Base-by-base conservation (phyloP, 92 coral and sea anemone genomes). In the Anthopleura xanthogrammica region DNA sequence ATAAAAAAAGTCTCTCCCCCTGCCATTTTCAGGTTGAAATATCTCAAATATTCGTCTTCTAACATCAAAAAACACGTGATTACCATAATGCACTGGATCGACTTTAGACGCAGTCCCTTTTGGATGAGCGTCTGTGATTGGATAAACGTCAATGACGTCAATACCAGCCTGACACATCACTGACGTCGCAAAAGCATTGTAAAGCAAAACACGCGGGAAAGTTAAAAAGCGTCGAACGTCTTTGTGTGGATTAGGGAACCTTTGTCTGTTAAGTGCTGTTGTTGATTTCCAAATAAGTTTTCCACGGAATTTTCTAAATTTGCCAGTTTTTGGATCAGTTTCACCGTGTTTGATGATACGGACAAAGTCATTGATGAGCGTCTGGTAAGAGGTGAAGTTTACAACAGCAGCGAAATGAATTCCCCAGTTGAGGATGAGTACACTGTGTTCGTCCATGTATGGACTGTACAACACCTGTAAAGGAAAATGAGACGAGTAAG, bases 141-240 rank as follows among this genome's bases (percentile, higher is more conserved):
- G 95, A 90, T 95, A 86, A 71, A 93, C 94, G 85, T 95, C 97
- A 52, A 95, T 87, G 81, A 93, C 92, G 86, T 90, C 91, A 65
- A 95, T 81, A 60, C 98, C 95, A 50, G 97, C 97, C 77, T 83
- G 83, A 66, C 98, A 95, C 98, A 93, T 95, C 29, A 90, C 98
- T 68, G 74, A 68, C 40, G 74, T 68, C 0, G 74, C 41, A 68
- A 93, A 95, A 16, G 98, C 97, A 71, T 95, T 95, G 78, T 77
- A 95, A 4, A 95, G 79, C 42, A 85, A 71, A 52, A 95, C 89
- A 43, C 98, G 92, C 62, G 97, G 92, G 85, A 81, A 91, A 72
- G 98, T 95, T 52, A 95, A 52, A 86, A 95, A 95, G n/a, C 98
- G 90, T 4, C 97, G 88, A 5, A 93, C 97, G 85, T 95, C 97